These are phyloP conservation scores for Rosalia funebris DNA, from an alignment of 2,888 invertebrate genomes.

Conservation along the genomic window DNA sequence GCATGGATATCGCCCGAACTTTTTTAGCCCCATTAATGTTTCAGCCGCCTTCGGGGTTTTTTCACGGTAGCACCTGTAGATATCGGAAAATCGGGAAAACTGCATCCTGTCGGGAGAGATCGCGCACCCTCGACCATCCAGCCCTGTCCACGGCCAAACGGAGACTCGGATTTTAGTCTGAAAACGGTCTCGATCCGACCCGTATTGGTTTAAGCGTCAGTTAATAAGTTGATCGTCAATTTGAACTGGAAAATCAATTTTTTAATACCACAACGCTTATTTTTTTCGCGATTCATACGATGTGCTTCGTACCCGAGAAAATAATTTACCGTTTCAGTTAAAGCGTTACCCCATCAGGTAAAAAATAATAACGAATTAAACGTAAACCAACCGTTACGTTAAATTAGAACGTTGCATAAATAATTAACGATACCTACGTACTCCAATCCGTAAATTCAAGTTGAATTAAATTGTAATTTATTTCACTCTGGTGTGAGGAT, in stretches of 20 bases:
- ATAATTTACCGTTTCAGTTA: conserved; percentile 1
- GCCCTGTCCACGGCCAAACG: conserved; percentile 38
- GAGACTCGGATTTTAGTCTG: conserved; percentile 44
- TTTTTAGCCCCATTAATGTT: conserved; percentile 25
- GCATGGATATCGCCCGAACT: conserved; percentile 15
- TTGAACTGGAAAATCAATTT: conserved; percentile 6
- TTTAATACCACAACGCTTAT: background rate
- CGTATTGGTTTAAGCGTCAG: conserved; percentile 10
- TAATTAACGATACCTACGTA: too few relatives aligned
- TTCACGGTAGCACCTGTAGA: conserved; percentile 49
- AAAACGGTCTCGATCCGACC: conserved; percentile 42
- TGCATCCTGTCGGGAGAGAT: conserved; percentile 38
- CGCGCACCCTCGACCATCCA: conserved; percentile 34
- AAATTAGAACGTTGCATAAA: too few relatives aligned
- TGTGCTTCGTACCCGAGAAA: background rate
- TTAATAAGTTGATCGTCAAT: conserved; percentile 12
- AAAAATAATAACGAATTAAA: too few relatives aligned
- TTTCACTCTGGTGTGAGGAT: too few relatives aligned
- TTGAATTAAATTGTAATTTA: too few relatives aligned
- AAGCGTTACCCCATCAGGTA: too few relatives aligned
- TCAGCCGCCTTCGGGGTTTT: conserved; percentile 20
- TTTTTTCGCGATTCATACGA: conserved; percentile 1
- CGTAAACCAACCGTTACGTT: too few relatives aligned
- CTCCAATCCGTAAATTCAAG: too few relatives aligned
- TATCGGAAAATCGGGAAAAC: conserved; percentile 45